phyloP scores from a whole-genome alignment of 1,140 invertebrate genomes.

The Lepidostoma basale region DNA sequence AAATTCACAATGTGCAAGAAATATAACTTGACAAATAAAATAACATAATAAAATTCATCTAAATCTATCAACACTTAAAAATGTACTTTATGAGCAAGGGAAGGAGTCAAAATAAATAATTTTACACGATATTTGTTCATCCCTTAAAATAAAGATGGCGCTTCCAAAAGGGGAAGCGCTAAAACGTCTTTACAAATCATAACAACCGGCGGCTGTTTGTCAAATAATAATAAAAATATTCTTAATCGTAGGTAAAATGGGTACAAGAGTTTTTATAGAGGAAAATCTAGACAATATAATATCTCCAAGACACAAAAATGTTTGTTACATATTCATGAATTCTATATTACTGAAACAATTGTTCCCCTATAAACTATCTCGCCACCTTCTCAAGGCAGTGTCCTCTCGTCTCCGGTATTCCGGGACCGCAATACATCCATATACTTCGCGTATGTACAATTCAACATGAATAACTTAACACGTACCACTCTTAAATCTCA shows the following conservation, averaged over 20 bases:
- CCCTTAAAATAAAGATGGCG: background rate
- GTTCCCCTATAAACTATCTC: conserved; percentile 31
- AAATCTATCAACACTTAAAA: conserved; percentile 28
- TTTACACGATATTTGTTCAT: conserved; percentile 7
- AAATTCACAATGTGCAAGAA: background rate
- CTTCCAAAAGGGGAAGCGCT: conserved; percentile 17
- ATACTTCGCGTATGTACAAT: too few species aligned
- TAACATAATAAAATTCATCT: conserved; percentile 7
- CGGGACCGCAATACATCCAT: too few species aligned
- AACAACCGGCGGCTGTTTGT: background rate
- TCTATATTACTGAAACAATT: background rate
- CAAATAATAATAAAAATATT: conserved; percentile 15
- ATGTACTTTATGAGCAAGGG: background rate
- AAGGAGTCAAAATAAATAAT: conserved; percentile 6
- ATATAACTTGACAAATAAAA: background rate
- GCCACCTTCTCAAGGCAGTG: conserved; percentile 32
- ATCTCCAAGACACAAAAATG: conserved; percentile 1
- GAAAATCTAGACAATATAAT: conserved; percentile 6
- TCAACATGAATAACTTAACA: background rate
- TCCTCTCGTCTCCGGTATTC: too few species aligned
- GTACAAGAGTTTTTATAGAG: conserved; percentile 22
- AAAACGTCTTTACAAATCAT: conserved; percentile 8
- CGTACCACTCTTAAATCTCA: conserved; percentile 18
- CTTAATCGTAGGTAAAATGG: conserved; percentile 10
- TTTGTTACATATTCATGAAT: background rate